Evolutionary conservation across 2,113 vertebrate genomes (phyloP), one percentile per base, ranked within the genome.

Genomic region (Lampris incognitus): DNA sequence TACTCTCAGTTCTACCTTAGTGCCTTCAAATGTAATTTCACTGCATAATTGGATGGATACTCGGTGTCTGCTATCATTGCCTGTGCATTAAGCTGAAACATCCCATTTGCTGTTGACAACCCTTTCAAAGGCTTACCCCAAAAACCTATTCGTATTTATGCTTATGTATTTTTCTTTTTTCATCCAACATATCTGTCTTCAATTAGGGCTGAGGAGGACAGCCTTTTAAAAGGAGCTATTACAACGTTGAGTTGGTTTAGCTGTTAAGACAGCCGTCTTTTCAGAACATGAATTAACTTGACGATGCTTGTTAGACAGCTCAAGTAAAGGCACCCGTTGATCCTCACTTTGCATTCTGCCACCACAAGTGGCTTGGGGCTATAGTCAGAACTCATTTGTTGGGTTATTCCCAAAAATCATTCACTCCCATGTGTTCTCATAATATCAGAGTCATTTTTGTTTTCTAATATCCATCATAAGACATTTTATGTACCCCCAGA

Each of bases 41-140:
- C 79, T 69, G 74, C 72, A 89, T 91, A 93, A 93, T 90, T 93
- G 87, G 89, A 93, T 91, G 85, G 88, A 86, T 87, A 87, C 79
- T 77, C 81, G 39, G 73, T 70, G 86, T 80, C 84, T 90, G 82
- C 90, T 75, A 85, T 87, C 87, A 69, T 88, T 84, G 90, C 84
- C 85, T 85, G 82, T 70, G 84, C 83, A 86, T 92, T 89, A 89
- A 89, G 87, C 89, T 85, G 82, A 88, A 91, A 82, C 36, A 75
- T 88, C 75, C 83, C 60, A 74, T 88, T 91, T 86, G 73, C 70
- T 76, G 83, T 83, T 85, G 86, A 90, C 88, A 88, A 89, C 89
- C 87, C 88, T 91, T 90, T 81, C 88, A 83, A 80, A 89, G 85
- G 79, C 83, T 82, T 69, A 52, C 65, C 66, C 50, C 76, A 83